Base-by-base conservation (phyloP, 2,888 invertebrate genomes). In the Amphimallon solstitiale region DNA sequence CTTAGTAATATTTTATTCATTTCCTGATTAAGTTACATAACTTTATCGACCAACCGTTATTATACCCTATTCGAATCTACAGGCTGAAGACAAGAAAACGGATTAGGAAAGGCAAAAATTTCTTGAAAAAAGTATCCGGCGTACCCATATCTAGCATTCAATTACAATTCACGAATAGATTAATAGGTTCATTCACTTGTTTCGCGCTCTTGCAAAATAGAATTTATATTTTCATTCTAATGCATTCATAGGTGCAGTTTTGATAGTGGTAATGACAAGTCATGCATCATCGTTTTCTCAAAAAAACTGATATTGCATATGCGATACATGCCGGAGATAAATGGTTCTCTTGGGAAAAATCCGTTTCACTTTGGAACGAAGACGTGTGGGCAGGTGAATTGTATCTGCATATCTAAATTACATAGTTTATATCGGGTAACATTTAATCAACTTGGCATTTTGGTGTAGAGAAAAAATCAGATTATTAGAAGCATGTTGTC, bases 171-270 rank as follows among this genome's bases (percentile, higher is more conserved):
- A 10, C 23, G 51, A 51, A 59, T 29, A 59, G 54, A 64, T 64
- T 64, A 64, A 64, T 64, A 46, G 54, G 23, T 48, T 54, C 54
- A 52, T 63, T 63, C 63, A 63, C 63, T 52, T 56, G 64, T 37
- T 54, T 45, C 29, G 46, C 45, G 35, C 56, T 54, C 56, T 64
- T 56, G 64, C 64, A 64, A 52, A 54, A 56, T 15, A 15, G 46
- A 64, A 64, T 64, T 54, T 54, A 64, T 29, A 29, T 64, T 64
- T 43, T 54, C 64, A 43, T 54, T 64, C 64, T 35, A 37, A 46
- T 46, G 45, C 38, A 51, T 63, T 52, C 52, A 63, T 46, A 45
- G 56, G 64, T 56, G 64, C 64, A 64, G 51, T 62, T 62, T 62
- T 62, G 62, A 62, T 64, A 56, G 45, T 59, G 56, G 43, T 56